A percentile compares a stretch with the other conserved stretches of the same genome.
These are phyloP conservation scores for Lampris incognitus DNA, from an alignment of 2,113 vertebrate species.

Conservation along the genomic window DNA sequence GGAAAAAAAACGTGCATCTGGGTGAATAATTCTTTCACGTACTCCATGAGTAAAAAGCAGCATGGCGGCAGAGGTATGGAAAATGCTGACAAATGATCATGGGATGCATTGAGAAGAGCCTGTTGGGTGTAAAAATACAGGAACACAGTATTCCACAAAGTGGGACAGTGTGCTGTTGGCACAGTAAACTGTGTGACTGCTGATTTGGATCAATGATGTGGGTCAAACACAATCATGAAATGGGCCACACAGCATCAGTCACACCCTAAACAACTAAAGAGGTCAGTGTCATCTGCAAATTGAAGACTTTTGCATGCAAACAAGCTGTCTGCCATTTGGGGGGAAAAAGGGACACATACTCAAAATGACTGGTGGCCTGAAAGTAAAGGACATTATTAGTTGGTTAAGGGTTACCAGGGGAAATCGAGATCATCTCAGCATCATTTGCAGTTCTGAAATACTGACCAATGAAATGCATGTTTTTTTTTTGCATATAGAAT, in stretches of 20 bases:
- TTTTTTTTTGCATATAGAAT: neutral
- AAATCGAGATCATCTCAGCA: too few relatives aligned
- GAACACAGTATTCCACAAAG: neutral
- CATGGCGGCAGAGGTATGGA: neutral
- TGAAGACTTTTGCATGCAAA: too few relatives aligned
- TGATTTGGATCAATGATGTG: neutral
- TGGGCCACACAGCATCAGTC: neutral
- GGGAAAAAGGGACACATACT: neutral
- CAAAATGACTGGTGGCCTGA: neutral
- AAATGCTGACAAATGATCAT: neutral
- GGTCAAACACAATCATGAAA: neutral
- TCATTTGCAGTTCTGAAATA: neutral
- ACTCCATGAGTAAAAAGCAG: neutral
- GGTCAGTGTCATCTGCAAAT: too few relatives aligned
- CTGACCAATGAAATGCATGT: neutral
- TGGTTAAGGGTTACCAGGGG: neutral
- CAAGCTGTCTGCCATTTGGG: neutral
- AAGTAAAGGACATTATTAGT: neutral
- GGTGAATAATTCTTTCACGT: neutral
- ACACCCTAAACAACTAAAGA: neutral
- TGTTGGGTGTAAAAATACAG: neutral
- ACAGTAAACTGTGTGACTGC: neutral
- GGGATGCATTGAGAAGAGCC: neutral
- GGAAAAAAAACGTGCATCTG: too few relatives aligned
- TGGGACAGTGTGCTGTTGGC: neutral